phyloP scores from a whole-genome alignment of 2,888 invertebrate species.

The Acleris emargana region DNA sequence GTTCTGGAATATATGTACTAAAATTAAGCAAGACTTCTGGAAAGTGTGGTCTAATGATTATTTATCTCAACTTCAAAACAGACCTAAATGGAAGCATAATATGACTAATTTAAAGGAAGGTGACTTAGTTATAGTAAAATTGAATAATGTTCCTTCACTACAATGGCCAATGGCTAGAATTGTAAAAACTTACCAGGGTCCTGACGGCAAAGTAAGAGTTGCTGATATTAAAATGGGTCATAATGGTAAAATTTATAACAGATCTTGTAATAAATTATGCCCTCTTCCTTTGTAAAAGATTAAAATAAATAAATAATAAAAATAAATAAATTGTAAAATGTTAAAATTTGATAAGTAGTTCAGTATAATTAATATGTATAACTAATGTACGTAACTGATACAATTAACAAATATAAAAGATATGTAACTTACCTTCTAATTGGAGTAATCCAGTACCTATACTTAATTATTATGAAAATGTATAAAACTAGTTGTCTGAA shows the following conservation, averaged over 20 bases:
- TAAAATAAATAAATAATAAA: too few species aligned
- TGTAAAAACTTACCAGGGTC: too few species aligned
- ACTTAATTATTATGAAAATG: too few species aligned
- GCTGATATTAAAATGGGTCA: slow-evolving; percentile 1
- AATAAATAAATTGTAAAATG: too few species aligned
- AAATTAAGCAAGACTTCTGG: background rate
- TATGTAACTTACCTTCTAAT: too few species aligned
- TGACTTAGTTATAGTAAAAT: slow-evolving; percentile 28
- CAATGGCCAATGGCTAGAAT: too few species aligned
- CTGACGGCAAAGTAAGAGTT: too few species aligned
- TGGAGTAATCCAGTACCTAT: too few species aligned
- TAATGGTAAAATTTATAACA: slow-evolving; percentile 28
- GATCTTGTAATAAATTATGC: slow-evolving; percentile 25
- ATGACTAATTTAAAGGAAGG: slow-evolving; percentile 34
- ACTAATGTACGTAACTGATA: background rate
- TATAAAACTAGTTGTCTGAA: too few species aligned
- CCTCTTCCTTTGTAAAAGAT: slow-evolving; percentile 16
- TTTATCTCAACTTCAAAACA: slow-evolving; percentile 24
- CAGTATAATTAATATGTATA: slow-evolving; percentile 9
- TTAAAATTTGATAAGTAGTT: too few species aligned
- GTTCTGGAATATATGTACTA: slow-evolving; percentile 29
- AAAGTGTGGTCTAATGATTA: background rate
- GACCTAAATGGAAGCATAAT: slow-evolving; percentile 33
- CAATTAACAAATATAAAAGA: too few species aligned
- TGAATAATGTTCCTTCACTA: slow-evolving; percentile 5